Evolutionary conservation across 2,797 vertebrate genomes (phyloP), one percentile per base, ranked within the genome.

Genomic region (Tamandua tetradactyla): DNA sequence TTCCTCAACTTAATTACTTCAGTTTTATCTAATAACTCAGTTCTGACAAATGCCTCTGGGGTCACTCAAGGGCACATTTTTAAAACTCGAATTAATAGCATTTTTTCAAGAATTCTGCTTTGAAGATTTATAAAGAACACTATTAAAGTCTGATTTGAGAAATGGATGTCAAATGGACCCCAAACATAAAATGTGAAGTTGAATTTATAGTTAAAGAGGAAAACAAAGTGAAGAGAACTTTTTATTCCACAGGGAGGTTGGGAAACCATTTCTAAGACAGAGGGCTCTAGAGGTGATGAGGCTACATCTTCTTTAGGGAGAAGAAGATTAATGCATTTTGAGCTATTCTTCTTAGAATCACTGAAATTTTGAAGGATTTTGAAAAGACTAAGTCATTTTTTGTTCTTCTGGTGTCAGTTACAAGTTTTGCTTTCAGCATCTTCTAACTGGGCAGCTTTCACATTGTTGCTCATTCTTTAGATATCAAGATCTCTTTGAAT

Each of bases 1-100:
- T 97, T 97, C 93, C 96, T 98, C 78, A 94, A 93, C 95, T 97
- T 98, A 96, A 97, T 97, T 97, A 96, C 97, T 97, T 98, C 97
- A 97, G 95, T 97, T 97, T 98, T 98, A 97, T 97, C 97, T 97
- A 98, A 97, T 98, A 98, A 97, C 94, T 97, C 97, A 97, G 76
- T 0, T 94, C 93, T 97, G 96, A 96, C 96, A 98, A 97, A 97
- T 93, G 97, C 92, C 97, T 97, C 79, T 4, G 85, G 94, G 94
- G 97, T 96, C 88, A 95, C 96, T 96, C 97, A 95, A 94, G 96
- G 96, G 92, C 96, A 97, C 94, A 97, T 98, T 98, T 96, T 96
- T 92, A 93, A 97, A 98, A 96, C 94, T 93, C 89, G 72, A 97
- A 96, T 98, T 97, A 93, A 93, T 95, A 96, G 96, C 47, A 32